These are phyloP conservation scores for Salminus brasiliensis DNA, from an alignment of 2,113 vertebrate genomes.

Conservation along the genomic window DNA sequence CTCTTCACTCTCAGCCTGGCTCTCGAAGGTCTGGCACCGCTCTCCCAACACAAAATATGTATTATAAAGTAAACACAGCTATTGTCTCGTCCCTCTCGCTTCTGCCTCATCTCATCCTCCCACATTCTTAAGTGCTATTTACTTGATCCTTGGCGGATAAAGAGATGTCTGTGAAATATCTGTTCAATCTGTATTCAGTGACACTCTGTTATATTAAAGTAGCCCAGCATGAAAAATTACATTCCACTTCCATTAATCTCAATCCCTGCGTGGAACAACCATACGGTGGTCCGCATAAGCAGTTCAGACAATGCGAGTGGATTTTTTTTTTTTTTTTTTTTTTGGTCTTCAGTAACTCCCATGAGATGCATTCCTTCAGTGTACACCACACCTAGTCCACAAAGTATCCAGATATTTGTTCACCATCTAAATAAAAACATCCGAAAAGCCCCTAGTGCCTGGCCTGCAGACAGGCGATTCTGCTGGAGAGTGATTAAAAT, in stretches of 20 bases:
- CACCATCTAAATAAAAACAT: conserved; percentile 38
- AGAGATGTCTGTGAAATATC: neutral
- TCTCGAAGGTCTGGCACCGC: neutral
- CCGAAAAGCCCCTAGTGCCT: neutral
- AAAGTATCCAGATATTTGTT: conserved; percentile 25
- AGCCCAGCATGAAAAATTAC: conserved; percentile 28
- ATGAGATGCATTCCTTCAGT: neutral
- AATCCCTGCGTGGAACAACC: neutral
- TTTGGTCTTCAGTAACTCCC: no score
- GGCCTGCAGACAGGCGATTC: conserved; percentile 5
- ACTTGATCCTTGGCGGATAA: neutral
- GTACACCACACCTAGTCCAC: conserved; percentile 7
- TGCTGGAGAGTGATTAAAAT: conserved; percentile 31
- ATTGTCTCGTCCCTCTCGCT: neutral
- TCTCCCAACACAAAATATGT: neutral
- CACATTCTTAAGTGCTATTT: neutral
- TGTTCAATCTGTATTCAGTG: conserved; percentile 8
- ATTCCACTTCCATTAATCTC: conserved; percentile 22
- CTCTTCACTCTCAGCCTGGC: neutral
- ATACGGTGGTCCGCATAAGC: neutral
- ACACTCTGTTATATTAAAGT: conserved; percentile 17
- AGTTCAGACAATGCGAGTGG: neutral
- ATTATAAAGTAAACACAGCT: conserved; percentile 1
- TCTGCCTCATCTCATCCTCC: neutral
- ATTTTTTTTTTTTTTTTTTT: neutral